These are phyloP conservation scores for Scotopteryx bipunctaria DNA, from an alignment of 2,888 invertebrate species.

Conservation along the genomic window DNA sequence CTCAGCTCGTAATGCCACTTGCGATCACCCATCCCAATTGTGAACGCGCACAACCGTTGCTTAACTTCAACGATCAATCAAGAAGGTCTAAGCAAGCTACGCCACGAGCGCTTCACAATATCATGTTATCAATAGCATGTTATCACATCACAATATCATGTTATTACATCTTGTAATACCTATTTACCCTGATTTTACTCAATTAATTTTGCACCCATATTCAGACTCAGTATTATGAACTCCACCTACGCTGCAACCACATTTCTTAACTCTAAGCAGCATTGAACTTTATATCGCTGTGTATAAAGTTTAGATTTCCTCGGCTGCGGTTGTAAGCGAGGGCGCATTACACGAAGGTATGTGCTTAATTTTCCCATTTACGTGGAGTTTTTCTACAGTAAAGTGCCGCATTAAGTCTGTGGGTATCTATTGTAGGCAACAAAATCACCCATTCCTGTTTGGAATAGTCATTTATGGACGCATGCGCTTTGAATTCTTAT, in stretches of 20 bases:
- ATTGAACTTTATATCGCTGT: conserved; percentile 4
- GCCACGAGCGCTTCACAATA: too few relatives aligned
- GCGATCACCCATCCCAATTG: too few relatives aligned
- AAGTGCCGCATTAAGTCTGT: conserved; percentile 49
- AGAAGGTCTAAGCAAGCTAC: too few relatives aligned
- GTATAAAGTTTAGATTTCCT: conserved; percentile 18
- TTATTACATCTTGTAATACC: not conserved
- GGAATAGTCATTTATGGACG: conserved; percentile 53
- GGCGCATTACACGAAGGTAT: conserved; percentile 42
- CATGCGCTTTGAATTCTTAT: conserved; percentile 44
- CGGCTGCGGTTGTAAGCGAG: conserved; percentile 37
- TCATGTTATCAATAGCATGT: not conserved
- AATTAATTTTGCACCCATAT: conserved; percentile 18
- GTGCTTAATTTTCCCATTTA: conserved; percentile 57
- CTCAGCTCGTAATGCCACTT: too few relatives aligned
- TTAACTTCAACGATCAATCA: too few relatives aligned
- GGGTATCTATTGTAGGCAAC: conserved; percentile 58
- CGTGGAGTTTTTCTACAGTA: conserved; percentile 49
- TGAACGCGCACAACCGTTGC: too few relatives aligned
- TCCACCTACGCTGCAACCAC: conserved; percentile 27
- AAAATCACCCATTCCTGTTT: conserved; percentile 59
- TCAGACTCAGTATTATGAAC: conserved; percentile 17
- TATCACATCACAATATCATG: not conserved
- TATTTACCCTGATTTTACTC: conserved; percentile 21
- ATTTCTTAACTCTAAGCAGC: conserved; percentile 9